Base-by-base conservation (phyloP, 2,888 invertebrate genomes). In the Diaphora mendica region DNA sequence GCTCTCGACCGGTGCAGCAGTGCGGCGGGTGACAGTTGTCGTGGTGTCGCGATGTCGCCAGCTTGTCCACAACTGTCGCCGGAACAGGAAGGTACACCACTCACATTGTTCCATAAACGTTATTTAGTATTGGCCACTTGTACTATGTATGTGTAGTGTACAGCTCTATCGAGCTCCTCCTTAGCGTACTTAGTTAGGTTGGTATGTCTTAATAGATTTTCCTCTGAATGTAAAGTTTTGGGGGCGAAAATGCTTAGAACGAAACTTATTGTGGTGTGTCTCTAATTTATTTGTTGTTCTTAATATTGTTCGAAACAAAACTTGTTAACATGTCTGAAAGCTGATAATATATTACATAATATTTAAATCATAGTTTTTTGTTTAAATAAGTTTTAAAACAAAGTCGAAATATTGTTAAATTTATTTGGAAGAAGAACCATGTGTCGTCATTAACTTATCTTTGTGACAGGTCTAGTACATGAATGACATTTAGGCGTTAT, bases 61-160 rank as follows among this genome's bases (percentile, higher is more conserved):
- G 77, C 69, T 30, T 72, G 83, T 68, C 80, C 72, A 72, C 64
- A 48, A 64, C 75, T 75, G 74, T 64, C 74, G 64, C 77, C 75
- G 73, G 70, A 70, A 39, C 80, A 79, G 84, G 81, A 84, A 83
- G 82, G 72, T 72, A 69, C 67, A 11, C 70, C n/a, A 42, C 70
- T 74, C 82, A 85, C 85, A 79, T 71, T 74, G 69, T 86, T 86
- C 86, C 86, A 85, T 76, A 79, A 77, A 70, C 44, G 73, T 80
- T 79, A 85, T 84, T 84, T 85, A 82, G 82, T 82, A 82, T 79
- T 75, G 70, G 72, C 65, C 73, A 72, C 75, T 69, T 67, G 71
- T 76, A 72, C 72, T 26, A 23, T 33, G 23, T 67, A 11, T 26
- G 23, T 17, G 51, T 59, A 65, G 23, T 17, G 51, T 59, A 65